phyloP scores from a whole-genome alignment of 2,113 vertebrate genomes.

The Ginglymostoma cirratum region DNA sequence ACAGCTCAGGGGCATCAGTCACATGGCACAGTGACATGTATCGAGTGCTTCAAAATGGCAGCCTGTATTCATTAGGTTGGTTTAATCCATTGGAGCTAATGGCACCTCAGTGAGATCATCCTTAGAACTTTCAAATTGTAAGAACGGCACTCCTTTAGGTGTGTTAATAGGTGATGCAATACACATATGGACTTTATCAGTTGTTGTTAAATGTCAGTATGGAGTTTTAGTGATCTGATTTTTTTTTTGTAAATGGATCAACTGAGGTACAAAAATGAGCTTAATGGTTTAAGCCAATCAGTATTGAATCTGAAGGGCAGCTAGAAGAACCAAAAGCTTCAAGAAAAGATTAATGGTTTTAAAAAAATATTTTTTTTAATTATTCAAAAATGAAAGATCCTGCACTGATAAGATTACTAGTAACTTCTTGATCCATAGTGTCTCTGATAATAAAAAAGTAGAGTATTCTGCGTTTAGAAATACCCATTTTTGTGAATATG shows the following conservation, averaged over 20 bases:
- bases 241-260: not conserved
- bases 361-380: slow-evolving; percentile 2
- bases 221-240: not conserved
- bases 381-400: slow-evolving; percentile 18
- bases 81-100: slow-evolving; percentile 23
- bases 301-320: slow-evolving; percentile 31
- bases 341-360: slow-evolving; percentile 34
- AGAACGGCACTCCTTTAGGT: not conserved
- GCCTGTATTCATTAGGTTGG: slow-evolving; percentile 3
- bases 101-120: slow-evolving; percentile 23
- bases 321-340: slow-evolving; percentile 36
- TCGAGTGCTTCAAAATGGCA: slow-evolving; percentile 32
- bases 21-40: slow-evolving; percentile 33
- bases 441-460: not conserved
- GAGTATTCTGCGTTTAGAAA: slow-evolving; percentile 26
- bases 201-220: not conserved
- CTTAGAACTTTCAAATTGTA: not conserved
- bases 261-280: slow-evolving; percentile 26
- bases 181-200: not conserved
- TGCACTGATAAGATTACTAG: slow-evolving; percentile 31
- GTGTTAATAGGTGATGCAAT: not conserved
- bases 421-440: not conserved
- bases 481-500: not conserved
- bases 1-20: slow-evolving; percentile 68
- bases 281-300: slow-evolving; percentile 28